Evolutionary conservation across 2,797 vertebrate genomes (phyloP).

Genomic region (Sciurus vulgaris): DNA sequence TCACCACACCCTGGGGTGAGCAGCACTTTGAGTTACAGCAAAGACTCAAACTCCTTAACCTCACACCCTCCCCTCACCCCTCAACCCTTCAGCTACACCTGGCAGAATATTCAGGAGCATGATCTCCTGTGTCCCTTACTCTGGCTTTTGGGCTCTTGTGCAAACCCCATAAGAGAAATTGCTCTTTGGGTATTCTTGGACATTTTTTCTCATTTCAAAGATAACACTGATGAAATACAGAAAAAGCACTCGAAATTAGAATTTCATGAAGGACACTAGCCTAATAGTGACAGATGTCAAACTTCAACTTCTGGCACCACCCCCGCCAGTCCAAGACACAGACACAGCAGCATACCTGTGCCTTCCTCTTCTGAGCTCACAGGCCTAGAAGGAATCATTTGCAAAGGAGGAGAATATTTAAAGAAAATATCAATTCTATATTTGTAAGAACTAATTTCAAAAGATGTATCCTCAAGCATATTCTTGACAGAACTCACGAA

Average conservation of each 20-base stretch:
- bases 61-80: not conserved
- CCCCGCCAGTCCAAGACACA: not conserved
- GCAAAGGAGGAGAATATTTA: not conserved
- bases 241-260: not conserved
- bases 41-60: not conserved
- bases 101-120: no score
- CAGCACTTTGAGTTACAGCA: not conserved
- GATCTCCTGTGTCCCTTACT: not conserved
- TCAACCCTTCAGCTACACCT: not conserved
- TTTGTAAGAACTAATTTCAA: not conserved
- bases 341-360: not conserved
- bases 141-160: not conserved
- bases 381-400: not conserved
- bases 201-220: slow-evolving; percentile 1
- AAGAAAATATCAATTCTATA: not conserved
- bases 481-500: not conserved
- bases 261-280: not conserved
- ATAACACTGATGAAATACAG: not conserved
- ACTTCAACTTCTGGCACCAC: not conserved
- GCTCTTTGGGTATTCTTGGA: not conserved
- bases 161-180: not conserved
- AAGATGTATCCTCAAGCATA: not conserved
- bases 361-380: not conserved
- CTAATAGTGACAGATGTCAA: not conserved
- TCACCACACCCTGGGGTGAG: not conserved